These are phyloP conservation scores for Mantis religiosa DNA, from an alignment of 2,888 invertebrate species.

Conservation along the genomic window DNA sequence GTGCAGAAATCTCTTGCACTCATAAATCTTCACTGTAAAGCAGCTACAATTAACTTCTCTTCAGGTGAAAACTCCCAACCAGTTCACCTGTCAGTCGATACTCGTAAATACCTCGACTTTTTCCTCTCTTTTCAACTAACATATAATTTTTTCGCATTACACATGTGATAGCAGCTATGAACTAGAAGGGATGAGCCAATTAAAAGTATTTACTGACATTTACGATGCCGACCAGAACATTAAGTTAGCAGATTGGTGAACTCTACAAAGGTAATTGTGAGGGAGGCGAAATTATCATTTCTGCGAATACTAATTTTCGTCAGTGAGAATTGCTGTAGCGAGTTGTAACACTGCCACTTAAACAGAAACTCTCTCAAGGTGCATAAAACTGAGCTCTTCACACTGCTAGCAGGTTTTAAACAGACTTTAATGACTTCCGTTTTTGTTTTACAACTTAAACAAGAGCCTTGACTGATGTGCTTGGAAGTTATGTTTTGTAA, in stretches of 20 bases:
- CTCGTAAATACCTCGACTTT: not conserved
- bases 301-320: not conserved
- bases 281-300: not conserved
- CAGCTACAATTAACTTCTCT: not conserved
- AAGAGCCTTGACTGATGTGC: not conserved
- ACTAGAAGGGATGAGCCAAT: not conserved
- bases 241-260: not conserved
- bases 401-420: not conserved
- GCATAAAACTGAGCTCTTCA: not conserved
- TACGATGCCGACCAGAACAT: not conserved
- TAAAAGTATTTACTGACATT: not conserved
- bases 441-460: not conserved
- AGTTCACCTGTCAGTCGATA: not conserved
- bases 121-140: not conserved
- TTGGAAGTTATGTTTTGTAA: not conserved
- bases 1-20: not conserved
- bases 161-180: not conserved
- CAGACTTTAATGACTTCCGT: not conserved
- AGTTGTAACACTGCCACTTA: not conserved
- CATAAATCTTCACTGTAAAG: not conserved
- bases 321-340: not conserved
- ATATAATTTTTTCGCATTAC: not conserved
- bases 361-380: not conserved
- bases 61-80: not conserved
- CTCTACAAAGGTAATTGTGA: not conserved